phyloP scores from a whole-genome alignment of 2,113 vertebrate species.

The Perca flavescens region DNA sequence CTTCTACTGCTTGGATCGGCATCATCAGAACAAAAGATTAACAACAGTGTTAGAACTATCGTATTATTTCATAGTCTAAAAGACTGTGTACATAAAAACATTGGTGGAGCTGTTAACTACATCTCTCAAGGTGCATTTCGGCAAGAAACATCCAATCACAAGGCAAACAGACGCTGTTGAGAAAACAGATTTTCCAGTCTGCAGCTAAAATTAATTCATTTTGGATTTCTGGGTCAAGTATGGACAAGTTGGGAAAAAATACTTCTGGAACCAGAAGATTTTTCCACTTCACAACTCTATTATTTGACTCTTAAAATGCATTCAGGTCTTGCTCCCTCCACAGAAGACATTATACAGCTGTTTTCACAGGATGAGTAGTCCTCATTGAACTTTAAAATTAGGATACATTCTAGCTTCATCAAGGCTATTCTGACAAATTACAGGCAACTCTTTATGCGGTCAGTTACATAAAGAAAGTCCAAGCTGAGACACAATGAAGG shows the following conservation, averaged over 20 bases:
- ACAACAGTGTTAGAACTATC: neutral
- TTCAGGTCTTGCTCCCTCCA: neutral
- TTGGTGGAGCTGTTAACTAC: neutral
- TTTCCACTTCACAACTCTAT: too few relatives aligned
- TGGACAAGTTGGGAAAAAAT: too few relatives aligned
- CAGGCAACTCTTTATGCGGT: constrained; percentile 4
- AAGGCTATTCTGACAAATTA: neutral
- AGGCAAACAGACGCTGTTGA: too few relatives aligned
- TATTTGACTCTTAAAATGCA: too few relatives aligned
- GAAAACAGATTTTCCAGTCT: too few relatives aligned
- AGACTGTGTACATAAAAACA: neutral
- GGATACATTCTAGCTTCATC: neutral
- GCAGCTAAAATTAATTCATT: too few relatives aligned
- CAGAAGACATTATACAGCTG: neutral
- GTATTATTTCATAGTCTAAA: neutral
- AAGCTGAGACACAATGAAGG: neutral
- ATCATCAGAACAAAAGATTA: neutral
- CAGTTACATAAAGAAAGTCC: neutral
- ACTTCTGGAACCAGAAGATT: too few relatives aligned
- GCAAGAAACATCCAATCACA: neutral
- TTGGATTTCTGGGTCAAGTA: too few relatives aligned
- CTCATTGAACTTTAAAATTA: neutral
- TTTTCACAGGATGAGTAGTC: neutral
- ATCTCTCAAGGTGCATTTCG: neutral
- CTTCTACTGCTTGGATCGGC: neutral